Evolutionary conservation across 1,140 invertebrate genomes (phyloP).

Genomic region (Halictus rubicundus): DNA sequence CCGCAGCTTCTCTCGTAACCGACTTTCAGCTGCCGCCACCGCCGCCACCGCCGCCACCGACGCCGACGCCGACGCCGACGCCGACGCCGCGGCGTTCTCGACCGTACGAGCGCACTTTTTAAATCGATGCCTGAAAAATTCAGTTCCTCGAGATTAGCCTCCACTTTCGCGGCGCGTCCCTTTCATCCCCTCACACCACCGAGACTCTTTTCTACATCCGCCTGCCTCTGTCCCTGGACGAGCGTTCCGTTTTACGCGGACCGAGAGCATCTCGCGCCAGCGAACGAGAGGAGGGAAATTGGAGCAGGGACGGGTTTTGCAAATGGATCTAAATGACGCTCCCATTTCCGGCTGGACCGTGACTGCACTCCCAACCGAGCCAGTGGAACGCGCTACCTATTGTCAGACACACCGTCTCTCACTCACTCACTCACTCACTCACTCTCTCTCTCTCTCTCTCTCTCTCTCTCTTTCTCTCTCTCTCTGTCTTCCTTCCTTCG

Average conservation of each 20-base stretch:
- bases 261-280: neutral
- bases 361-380: neutral
- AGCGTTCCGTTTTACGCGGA: neutral
- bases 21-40: neutral
- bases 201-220: too few relatives aligned
- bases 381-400: neutral
- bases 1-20: constrained; percentile 3
- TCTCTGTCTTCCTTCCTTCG: neutral
- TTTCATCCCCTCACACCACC: neutral
- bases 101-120: constrained; percentile 36
- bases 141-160: constrained; percentile 41
- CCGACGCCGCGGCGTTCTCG: too few relatives aligned
- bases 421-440: neutral
- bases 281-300: constrained; percentile 10
- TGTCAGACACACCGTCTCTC: neutral
- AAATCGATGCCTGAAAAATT: constrained; percentile 58
- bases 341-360: neutral
- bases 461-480: neutral
- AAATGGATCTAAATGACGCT: constrained; percentile 32
- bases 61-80: too few relatives aligned
- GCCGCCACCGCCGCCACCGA: too few relatives aligned
- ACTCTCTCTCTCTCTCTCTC: neutral
- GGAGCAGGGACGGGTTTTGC: constrained; percentile 21
- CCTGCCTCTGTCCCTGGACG: neutral
- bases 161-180: neutral